Percentiles rank a stretch among this genome's conserved stretches.
These are phyloP conservation scores for Hirtodrosophila histrioides DNA, from an alignment of 2,888 invertebrate species.

Conservation along the genomic window DNA sequence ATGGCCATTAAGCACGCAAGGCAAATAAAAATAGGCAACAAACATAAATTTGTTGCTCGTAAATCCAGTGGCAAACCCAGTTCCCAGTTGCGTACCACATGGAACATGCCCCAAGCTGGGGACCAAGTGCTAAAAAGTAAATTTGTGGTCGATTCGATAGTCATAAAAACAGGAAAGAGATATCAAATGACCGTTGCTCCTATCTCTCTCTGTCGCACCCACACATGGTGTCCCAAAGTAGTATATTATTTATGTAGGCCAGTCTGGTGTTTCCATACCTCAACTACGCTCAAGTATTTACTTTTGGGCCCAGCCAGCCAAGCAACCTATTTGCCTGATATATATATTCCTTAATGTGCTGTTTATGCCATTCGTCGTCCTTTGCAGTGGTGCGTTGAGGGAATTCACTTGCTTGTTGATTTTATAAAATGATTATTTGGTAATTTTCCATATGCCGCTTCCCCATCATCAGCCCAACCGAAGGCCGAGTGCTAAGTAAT, in stretches of 20 bases:
- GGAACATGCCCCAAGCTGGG: constrained; percentile 68
- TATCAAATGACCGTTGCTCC: constrained; percentile 33
- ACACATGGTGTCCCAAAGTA: constrained; percentile 1
- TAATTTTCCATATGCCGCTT: constrained; percentile 59
- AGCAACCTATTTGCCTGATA: constrained; percentile 35
- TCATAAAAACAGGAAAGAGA: constrained; percentile 68
- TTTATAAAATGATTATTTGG: constrained; percentile 71
- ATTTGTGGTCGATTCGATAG: constrained; percentile 81
- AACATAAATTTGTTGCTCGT: constrained; percentile 79
- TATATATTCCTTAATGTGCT: constrained; percentile 71
- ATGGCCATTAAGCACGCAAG: constrained; percentile 78
- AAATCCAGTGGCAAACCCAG: constrained; percentile 68
- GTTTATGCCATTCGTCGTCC: constrained; percentile 63
- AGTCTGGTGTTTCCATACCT: constrained; percentile 8
- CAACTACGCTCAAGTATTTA: constrained; percentile 12
- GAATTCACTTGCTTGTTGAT: constrained; percentile 57
- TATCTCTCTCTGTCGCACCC: constrained; percentile 13
- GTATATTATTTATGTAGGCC: constrained; percentile 70
- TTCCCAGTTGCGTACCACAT: constrained; percentile 50
- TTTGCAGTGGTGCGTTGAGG: constrained; percentile 39
- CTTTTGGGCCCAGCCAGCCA: constrained; percentile 11
- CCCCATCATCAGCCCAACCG: constrained; percentile 32
- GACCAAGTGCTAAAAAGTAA: constrained; percentile 80
- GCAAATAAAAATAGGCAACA: constrained; percentile 79
- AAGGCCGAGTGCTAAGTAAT: constrained; percentile 51